These are phyloP conservation scores for Ramphastos sulfuratus DNA, from an alignment of 2,113 vertebrate species.

Conservation along the genomic window DNA sequence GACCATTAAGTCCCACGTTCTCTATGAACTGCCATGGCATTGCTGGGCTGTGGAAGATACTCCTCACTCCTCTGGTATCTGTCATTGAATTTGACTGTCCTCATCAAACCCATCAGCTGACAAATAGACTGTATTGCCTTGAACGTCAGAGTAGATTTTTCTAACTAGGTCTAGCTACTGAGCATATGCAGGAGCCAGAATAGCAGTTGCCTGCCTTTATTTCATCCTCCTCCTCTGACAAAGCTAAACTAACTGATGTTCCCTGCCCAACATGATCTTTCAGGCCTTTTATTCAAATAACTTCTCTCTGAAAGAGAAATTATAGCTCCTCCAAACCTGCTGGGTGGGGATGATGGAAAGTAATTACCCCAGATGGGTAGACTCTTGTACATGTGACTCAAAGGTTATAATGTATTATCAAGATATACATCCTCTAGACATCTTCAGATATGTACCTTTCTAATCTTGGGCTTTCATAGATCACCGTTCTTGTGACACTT, in stretches of 20 bases:
- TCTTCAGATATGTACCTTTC: background rate
- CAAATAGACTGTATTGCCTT: constrained; percentile 46
- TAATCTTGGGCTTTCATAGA: background rate
- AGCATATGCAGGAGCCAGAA: constrained; percentile 67
- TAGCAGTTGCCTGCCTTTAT: constrained; percentile 60
- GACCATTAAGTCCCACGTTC: background rate
- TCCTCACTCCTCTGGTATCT: background rate
- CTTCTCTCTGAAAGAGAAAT: background rate
- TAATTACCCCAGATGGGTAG: background rate
- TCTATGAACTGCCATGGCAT: background rate
- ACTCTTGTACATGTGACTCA: background rate
- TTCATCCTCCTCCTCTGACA: constrained; percentile 61
- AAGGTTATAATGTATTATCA: background rate
- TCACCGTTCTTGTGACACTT: background rate
- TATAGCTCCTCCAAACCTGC: background rate
- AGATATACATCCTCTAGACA: background rate
- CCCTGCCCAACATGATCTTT: background rate
- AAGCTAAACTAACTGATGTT: constrained; percentile 35
- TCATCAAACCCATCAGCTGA: constrained; percentile 24
- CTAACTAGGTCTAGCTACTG: constrained; percentile 65
- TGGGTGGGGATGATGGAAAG: background rate
- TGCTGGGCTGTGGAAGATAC: background rate
- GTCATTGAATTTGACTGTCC: background rate
- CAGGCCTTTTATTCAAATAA: background rate
- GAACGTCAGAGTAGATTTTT: constrained; percentile 58